Evolutionary conservation across 2,797 vertebrate species (phyloP).

Genomic region (Champsocephalus gunnari): DNA sequence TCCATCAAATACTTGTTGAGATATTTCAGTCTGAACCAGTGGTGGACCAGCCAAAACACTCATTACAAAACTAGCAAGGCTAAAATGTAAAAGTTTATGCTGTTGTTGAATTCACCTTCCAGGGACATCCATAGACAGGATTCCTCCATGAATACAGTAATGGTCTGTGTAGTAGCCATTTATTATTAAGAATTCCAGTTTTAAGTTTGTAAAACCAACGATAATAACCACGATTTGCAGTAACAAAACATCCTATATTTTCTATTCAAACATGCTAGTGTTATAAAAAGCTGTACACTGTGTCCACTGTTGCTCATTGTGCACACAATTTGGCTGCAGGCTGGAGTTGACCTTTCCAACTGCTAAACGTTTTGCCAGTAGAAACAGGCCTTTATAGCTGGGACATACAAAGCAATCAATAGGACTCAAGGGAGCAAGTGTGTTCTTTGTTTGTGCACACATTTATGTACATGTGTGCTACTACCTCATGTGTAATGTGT

Average conservation of each 20-base stretch:
- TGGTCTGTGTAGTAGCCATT: background rate
- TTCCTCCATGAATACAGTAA: constrained; percentile 14
- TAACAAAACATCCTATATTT: background rate
- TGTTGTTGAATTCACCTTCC: background rate
- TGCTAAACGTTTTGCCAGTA: constrained; percentile 64
- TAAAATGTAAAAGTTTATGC: background rate
- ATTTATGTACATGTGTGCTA: constrained; percentile 59
- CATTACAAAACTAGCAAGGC: background rate
- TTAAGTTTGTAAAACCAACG: constrained; percentile 14
- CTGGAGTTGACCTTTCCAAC: constrained; percentile 56
- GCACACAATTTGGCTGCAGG: constrained; percentile 51
- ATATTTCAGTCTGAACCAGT: background rate
- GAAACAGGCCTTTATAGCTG: constrained; percentile 63
- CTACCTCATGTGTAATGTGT: constrained; percentile 55
- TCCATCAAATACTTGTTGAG: background rate
- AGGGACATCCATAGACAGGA: background rate
- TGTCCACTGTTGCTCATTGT: constrained; percentile 41
- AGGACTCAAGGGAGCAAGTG: constrained; percentile 61
- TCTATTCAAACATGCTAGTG: constrained; percentile 19
- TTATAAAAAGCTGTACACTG: constrained; percentile 25
- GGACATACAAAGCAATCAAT: constrained; percentile 75
- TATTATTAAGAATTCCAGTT: background rate
- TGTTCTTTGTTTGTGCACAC: constrained; percentile 52
- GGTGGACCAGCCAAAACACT: background rate
- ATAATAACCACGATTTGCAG: background rate